Evolutionary conservation across 2,797 vertebrate genomes (phyloP), one percentile per base, ranked within the genome.

Genomic region (Poeciliopsis infans): DNA sequence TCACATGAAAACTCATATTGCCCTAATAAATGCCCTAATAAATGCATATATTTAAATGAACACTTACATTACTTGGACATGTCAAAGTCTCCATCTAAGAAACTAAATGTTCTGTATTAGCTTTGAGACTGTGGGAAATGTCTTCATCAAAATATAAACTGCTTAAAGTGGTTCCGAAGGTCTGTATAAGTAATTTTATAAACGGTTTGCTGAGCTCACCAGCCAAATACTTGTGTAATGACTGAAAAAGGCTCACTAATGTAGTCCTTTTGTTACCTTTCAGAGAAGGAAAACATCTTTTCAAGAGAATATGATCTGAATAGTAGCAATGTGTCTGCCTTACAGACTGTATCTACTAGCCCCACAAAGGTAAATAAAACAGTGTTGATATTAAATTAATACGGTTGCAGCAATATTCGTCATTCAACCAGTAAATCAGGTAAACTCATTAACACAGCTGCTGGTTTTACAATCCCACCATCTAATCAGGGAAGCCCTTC

Each of bases 401-500:
- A 74, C 57, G 80, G 51, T 69, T 76, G 81, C 69, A 85, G 25
- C 75, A 47, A 71, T 41, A 72, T 86, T 88, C 91, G 86, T 75
- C 70, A 83, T 81, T 79, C 75, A 85, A 84, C 66, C 79, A 71
- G 72, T 90, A 89, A 86, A 85, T 90, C 86, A 88, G 85, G 79
- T 87, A 90, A 93, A 94, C 84, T 89, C 83, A 84, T 88, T 92
- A 83, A 80, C 81, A 89, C 64, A 81, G 76, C 83, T 79, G 80
- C 91, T 87, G 84, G 93, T 92, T 87, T 89, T 83, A 64, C 93
- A 64, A 94, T 85, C 61, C 80, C 70, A 76, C 80, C 80, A 84
- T 72, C 75, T 82, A 80, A 76, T 83, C 73, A 79, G 87, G 88
- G 84, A 93, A 94, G 91, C 85, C 75, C 80, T 91, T 94, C 79